Base-by-base conservation (phyloP, 2,113 vertebrate genomes). In the Tragelaphus imberbis region DNA sequence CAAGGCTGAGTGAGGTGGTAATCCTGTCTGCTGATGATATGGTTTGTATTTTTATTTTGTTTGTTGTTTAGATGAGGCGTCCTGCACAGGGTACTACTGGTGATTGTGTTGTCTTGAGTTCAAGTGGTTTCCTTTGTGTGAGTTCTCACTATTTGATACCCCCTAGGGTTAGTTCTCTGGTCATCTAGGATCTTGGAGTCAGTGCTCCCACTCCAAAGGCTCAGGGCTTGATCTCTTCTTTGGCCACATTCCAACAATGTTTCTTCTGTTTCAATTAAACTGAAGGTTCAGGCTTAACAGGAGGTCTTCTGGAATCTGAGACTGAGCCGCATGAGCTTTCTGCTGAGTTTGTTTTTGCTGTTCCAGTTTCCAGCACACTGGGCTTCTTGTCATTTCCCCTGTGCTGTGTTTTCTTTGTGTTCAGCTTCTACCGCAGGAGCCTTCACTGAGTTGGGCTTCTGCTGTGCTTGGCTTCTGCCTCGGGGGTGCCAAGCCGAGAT, bases 401-500 rank as follows among this genome's bases (percentile, higher is more conserved):
- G 33, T 1, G 17, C 65, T 36, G n/a, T 36, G 65, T 21, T 68
- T 36, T 68, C 65, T 21, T 36, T 36, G n/a, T 36, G 17, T 36
- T 68, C 65, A 68, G 8, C 65, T 68, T 68, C 65, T 21, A 68
- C 28, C 1, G 0, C 0, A 8, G 65, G n/a, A 71, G 17, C 9
- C 36, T 36, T 71, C 65, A 36, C 65, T 71, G 65, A 71, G 17
- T 1, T 11, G 65, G n/a, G 65, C n/a, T 71, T 71, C 65, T 36
- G 33, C 19, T 36, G 17, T 71, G n/a, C 65, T 71, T 71, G 65
- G n/a, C n/a, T 36, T 71, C n/a, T 0, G 1, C n/a, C 65, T 36
- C 6, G 2, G 17, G 8, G 17, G 16, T 8, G 2, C 4, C 65
- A 68, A 68, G 65, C 17, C 0, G 0, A 68, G n/a, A 21, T 36